These are phyloP conservation scores for Neoniphon sammara DNA, from an alignment of 2,797 vertebrate genomes.

Conservation along the genomic window DNA sequence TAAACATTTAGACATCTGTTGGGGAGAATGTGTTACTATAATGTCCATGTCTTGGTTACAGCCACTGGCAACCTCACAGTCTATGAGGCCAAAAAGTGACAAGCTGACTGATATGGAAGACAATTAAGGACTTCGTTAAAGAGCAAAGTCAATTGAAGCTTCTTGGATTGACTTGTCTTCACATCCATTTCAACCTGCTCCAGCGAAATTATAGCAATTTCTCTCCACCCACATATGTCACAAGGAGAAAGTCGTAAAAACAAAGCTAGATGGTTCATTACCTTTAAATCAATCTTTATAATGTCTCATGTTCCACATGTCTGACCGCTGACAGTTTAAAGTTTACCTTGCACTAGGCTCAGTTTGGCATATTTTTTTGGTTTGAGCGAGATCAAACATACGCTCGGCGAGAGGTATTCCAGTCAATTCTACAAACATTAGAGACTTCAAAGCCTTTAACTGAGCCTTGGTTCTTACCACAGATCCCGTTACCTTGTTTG, in stretches of 20 bases:
- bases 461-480: slow-evolving; percentile 30
- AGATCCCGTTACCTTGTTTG: slow-evolving; percentile 86
- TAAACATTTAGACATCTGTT: slow-evolving; percentile 81
- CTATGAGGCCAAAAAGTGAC: slow-evolving; percentile 54
- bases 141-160: slow-evolving; percentile 63
- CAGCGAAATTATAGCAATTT: slow-evolving; percentile 52
- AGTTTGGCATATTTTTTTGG: slow-evolving; percentile 43
- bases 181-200: slow-evolving; percentile 54
- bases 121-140: slow-evolving; percentile 70
- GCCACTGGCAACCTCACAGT: slow-evolving; percentile 44
- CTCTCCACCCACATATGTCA: slow-evolving; percentile 45
- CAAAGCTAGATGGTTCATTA: slow-evolving; percentile 34
- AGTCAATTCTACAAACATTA: slow-evolving; percentile 37
- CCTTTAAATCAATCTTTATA: slow-evolving; percentile 6
- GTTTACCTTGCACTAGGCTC: slow-evolving; percentile 32
- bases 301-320: slow-evolving; percentile 3
- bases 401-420: slow-evolving; percentile 1
- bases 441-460: slow-evolving; percentile 25
- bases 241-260: slow-evolving; percentile 23
- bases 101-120: slow-evolving; percentile 53
- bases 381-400: slow-evolving; percentile 45
- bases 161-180: slow-evolving; percentile 62
- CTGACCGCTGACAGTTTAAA: slow-evolving; percentile 35
- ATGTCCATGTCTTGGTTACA: slow-evolving; percentile 64
- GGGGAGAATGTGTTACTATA: slow-evolving; percentile 62